phyloP scores from a whole-genome alignment of 2,797 vertebrate species.

The Syngnathus rostellatus region DNA sequence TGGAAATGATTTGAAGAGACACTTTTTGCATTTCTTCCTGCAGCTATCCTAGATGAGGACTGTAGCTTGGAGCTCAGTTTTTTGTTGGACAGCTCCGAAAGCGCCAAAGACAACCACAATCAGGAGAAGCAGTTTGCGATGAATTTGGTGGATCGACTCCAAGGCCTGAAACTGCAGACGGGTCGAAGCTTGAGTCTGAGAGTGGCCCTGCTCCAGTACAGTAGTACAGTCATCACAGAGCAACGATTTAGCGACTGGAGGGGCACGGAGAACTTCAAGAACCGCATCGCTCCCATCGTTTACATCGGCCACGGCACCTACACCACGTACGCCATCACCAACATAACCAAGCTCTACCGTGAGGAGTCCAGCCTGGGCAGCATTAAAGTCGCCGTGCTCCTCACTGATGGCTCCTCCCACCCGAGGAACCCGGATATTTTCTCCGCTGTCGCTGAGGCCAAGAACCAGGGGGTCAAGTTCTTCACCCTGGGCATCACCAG shows the following conservation, averaged over 20 bases:
- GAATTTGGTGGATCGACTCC: constrained; percentile 75
- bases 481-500: constrained; percentile 83
- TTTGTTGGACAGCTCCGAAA: constrained; percentile 88
- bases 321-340: constrained; percentile 88
- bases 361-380: constrained; percentile 71
- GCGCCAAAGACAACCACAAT: constrained; percentile 81
- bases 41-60: constrained; percentile 75
- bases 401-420: constrained; percentile 81
- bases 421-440: constrained; percentile 91
- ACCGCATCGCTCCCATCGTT: constrained; percentile 66
- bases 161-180: constrained; percentile 68
- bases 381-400: constrained; percentile 76
- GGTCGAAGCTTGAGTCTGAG: constrained; percentile 72
- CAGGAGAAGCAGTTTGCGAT: constrained; percentile 80
- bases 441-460: constrained; percentile 80
- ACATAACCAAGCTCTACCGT: constrained; percentile 82
- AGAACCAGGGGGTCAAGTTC: constrained; percentile 82
- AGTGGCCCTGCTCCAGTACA: constrained; percentile 85
- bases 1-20: neutral
- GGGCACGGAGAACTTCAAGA: constrained; percentile 77
- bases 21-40: constrained; percentile 16
- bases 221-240: constrained; percentile 81
- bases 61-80: constrained; percentile 84
- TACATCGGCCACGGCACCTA: constrained; percentile 88
- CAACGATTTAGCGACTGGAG: constrained; percentile 82